Percentiles rank a stretch among this genome's conserved stretches.
Conservation (phyloP, 2,113 vertebrate species). For the Spermophilus dauricus region DNA sequence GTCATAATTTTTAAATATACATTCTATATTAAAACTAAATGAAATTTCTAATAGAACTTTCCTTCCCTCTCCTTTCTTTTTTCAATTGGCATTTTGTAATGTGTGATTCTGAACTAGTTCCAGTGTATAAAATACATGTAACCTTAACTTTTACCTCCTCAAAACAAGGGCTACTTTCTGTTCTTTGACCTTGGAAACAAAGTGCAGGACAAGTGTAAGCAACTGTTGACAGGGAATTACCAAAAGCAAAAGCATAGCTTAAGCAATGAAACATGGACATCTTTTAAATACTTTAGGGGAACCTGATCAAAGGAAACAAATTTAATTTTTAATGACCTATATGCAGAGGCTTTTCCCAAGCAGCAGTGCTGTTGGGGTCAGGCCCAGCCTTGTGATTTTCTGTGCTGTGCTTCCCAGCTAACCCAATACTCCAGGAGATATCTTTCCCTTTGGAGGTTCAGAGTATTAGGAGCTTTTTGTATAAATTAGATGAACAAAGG, state of each 20-base stretch:
- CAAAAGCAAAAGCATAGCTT: slow-evolving; percentile 68
- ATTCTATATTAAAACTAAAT: too few relatives aligned
- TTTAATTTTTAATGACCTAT: slow-evolving; percentile 6
- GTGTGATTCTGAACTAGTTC: too few relatives aligned
- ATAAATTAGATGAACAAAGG: background rate
- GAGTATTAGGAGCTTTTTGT: background rate
- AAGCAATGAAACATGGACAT: slow-evolving; percentile 53
- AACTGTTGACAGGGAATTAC: background rate
- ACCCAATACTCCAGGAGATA: slow-evolving; percentile 41
- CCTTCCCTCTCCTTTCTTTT: too few relatives aligned
- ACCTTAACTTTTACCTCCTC: too few relatives aligned
- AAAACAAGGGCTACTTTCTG: too few relatives aligned
- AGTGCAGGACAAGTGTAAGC: too few relatives aligned
- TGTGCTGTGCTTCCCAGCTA: slow-evolving; percentile 21
- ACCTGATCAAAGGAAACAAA: slow-evolving; percentile 47
- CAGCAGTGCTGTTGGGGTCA: background rate
- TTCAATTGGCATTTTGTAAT: too few relatives aligned
- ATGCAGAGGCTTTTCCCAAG: slow-evolving; percentile 19
- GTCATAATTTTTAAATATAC: too few relatives aligned
- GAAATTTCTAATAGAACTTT: too few relatives aligned
- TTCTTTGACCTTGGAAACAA: too few relatives aligned
- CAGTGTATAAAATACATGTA: too few relatives aligned
- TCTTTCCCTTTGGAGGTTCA: slow-evolving; percentile 56
- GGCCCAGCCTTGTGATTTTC: background rate
- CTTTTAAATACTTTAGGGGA: slow-evolving; percentile 55